Percentiles rank a stretch among this genome's conserved stretches.
These are phyloP conservation scores for Lucifuga dentata DNA, from an alignment of 2,113 vertebrate genomes.

Conservation along the genomic window DNA sequence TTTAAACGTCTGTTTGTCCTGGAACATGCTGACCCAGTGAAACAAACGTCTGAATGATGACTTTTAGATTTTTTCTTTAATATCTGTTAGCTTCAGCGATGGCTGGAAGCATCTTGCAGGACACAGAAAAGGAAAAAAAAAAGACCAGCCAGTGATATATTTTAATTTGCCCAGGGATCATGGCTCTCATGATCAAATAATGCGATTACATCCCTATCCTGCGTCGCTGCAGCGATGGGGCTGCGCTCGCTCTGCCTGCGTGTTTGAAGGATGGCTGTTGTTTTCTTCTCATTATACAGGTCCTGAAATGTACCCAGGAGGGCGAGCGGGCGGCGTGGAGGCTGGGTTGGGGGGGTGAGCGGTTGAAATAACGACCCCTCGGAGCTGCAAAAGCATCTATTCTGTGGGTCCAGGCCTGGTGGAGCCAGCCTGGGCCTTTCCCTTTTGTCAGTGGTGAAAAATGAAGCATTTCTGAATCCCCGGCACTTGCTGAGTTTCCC, in stretches of 20 bases:
- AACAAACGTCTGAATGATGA: too few species aligned
- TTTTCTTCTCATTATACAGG: slow-evolving; percentile 72
- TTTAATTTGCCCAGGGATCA: slow-evolving; percentile 49
- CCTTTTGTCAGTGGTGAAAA: slow-evolving; percentile 77
- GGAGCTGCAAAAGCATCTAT: slow-evolving; percentile 52
- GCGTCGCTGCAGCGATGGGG: slow-evolving; percentile 38
- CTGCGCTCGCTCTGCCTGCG: slow-evolving; percentile 3
- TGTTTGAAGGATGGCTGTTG: slow-evolving; percentile 66
- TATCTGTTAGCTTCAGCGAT: slow-evolving; percentile 3
- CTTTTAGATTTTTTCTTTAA: background rate
- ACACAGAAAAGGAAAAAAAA: background rate
- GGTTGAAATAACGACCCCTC: slow-evolving; percentile 62
- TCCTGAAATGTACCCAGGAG: slow-evolving; percentile 61
- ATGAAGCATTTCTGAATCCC: slow-evolving; percentile 67
- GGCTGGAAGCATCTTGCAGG: background rate
- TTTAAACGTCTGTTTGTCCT: too few species aligned
- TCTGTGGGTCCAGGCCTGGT: slow-evolving; percentile 53
- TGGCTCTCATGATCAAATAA: slow-evolving; percentile 46
- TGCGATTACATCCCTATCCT: slow-evolving; percentile 53
- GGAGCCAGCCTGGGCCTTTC: slow-evolving; percentile 60
- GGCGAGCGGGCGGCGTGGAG: slow-evolving; percentile 46
- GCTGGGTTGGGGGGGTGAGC: slow-evolving; percentile 31
- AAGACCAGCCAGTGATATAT: slow-evolving; percentile 39
- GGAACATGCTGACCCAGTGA: too few species aligned
- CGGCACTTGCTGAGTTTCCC: slow-evolving; percentile 66